Evolutionary conservation across 2,113 vertebrate genomes (phyloP).

Genomic region (Hemichromis elongatus): DNA sequence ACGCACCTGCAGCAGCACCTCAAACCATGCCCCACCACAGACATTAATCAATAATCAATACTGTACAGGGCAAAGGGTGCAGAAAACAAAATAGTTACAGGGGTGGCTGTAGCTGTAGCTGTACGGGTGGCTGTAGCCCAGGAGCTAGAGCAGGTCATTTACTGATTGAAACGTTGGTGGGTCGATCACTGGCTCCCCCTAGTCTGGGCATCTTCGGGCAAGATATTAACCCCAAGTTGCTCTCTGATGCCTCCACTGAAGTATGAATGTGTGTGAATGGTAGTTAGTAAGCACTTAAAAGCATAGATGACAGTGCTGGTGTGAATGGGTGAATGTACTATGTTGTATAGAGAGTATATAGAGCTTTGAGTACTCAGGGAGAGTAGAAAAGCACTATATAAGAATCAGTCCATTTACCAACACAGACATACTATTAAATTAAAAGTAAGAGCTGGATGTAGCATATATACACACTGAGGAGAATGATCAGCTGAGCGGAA

Average conservation of each 20-base stretch:
- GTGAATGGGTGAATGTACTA: neutral
- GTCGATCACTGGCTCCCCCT: neutral
- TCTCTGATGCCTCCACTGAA: neutral
- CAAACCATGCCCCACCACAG: no score
- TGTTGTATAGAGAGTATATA: neutral
- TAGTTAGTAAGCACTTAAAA: neutral
- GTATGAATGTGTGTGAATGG: neutral
- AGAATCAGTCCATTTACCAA: neutral
- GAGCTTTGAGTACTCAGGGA: fast-evolving
- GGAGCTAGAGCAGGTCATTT: neutral
- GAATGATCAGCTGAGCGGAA: neutral
- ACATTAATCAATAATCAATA: neutral
- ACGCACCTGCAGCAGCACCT: no score
- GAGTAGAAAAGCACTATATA: neutral
- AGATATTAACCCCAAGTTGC: neutral
- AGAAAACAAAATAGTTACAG: neutral
- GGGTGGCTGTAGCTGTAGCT: no score
- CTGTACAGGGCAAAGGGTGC: neutral
- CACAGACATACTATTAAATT: neutral
- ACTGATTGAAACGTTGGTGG: neutral
- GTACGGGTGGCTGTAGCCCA: neutral
- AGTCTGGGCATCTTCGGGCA: neutral
- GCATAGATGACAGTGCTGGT: neutral
- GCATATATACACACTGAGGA: neutral
- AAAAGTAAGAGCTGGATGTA: neutral